Base-by-base conservation (phyloP, 2,797 vertebrate species). In the Amblyopsis hoosieri region DNA sequence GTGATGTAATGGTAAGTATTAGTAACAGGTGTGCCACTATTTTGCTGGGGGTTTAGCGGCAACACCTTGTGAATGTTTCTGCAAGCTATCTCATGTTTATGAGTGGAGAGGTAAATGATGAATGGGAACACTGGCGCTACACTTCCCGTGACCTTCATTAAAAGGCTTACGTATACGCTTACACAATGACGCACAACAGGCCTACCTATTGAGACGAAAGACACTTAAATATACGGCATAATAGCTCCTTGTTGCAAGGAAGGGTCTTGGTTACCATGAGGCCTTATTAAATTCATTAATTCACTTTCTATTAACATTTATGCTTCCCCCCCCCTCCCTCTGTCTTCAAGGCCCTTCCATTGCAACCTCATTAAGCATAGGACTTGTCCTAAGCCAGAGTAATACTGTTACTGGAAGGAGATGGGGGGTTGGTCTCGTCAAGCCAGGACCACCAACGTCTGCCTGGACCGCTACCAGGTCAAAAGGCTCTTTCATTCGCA, bases 401-500 rank as follows among this genome's bases (percentile, higher is more conserved):
- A 65, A 71, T 77, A 65, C 74, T 67, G 68, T 90, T 86, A 62
- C 86, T 85, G 87, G 89, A 88, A 88, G 74, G 64, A 47, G 60
- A 78, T 82, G 82, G 76, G 83, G 78, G 78, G 79, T 79, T 64
- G 63, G 66, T 58, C 77, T 58, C 2, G 74, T 88, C 82, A 82
- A 68, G 73, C 71, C 23, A 2, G 64, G 86, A 89, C 87, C 87
- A 85, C 82, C 82, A 45, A 76, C 59, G 83, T 66, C 84, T 78
- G 71, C 69, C 48, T 11, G 54, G 64, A 73, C 46, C 42, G 69
- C 80, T 69, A 79, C 72, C 72, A 68, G 86, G 83, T 85, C 74
- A 80, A 84, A 84, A 79, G 71, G 70, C 79, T 80, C 57, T 66
- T 84, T 86, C 74, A 82, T 82, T 80, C 71, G 17, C 23, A 13